Evolutionary conservation across 1,140 invertebrate species (phyloP).

Genomic region (Sogatella furcifera): DNA sequence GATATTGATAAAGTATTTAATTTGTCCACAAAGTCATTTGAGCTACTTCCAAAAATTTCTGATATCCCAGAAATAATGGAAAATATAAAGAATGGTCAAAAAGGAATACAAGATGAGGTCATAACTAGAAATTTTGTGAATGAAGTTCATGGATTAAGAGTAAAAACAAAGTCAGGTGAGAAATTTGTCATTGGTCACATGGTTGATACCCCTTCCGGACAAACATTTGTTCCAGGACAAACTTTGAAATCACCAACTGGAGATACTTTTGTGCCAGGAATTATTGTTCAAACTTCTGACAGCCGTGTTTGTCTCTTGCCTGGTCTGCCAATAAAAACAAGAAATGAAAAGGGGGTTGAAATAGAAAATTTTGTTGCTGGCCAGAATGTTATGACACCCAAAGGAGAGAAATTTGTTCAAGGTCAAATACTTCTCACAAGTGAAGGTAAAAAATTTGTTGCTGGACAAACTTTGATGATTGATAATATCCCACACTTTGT

Average conservation of each 20-base stretch:
- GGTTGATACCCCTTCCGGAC: constrained; percentile 30
- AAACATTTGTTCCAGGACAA: constrained; percentile 50
- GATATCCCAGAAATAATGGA: constrained; percentile 50
- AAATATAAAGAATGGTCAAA: constrained; percentile 33
- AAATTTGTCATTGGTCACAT: constrained; percentile 38
- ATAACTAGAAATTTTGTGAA: constrained; percentile 36
- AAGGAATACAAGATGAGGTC: constrained; percentile 34
- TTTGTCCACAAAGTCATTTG: constrained; percentile 34
- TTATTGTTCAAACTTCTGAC: constrained; percentile 53
- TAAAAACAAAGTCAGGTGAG: constrained; percentile 50
- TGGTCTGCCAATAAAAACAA: constrained; percentile 52
- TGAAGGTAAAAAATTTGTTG: constrained; percentile 45
- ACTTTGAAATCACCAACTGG: constrained; percentile 54
- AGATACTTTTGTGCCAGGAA: constrained; percentile 56
- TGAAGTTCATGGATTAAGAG: constrained; percentile 47
- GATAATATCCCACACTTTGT: constrained; percentile 52
- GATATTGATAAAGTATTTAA: constrained; percentile 44
- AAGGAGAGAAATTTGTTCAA: constrained; percentile 54
- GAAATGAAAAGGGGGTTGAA: constrained; percentile 47
- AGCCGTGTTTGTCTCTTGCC: constrained; percentile 48
- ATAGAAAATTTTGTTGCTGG: constrained; percentile 43
- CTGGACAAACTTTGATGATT: constrained; percentile 57
- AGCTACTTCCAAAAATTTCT: constrained; percentile 45
- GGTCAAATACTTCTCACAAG: constrained; percentile 35
- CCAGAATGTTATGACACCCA: constrained; percentile 49